Conservation (phyloP, 2,797 vertebrate genomes). For the Buphagus erythrorhynchus region DNA sequence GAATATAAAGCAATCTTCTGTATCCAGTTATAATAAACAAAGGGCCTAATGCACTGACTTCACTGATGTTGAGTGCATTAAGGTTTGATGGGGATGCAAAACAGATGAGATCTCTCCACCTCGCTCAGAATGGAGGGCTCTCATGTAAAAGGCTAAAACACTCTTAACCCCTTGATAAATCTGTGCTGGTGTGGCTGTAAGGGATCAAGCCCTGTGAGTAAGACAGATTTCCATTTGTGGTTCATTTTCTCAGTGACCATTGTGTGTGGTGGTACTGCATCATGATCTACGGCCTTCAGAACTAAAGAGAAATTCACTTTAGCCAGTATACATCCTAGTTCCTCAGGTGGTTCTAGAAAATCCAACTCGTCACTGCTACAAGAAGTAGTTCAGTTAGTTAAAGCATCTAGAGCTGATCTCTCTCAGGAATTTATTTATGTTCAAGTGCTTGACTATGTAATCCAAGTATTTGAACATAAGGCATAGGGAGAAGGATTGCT, state of each 20-base stretch:
- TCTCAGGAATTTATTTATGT: neutral
- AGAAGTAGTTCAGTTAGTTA: neutral
- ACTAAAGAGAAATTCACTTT: neutral
- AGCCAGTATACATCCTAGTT: accelerated
- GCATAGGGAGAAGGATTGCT: accelerated
- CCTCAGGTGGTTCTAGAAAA: neutral
- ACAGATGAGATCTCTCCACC: accelerated
- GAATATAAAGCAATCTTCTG: neutral
- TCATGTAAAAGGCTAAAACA: neutral
- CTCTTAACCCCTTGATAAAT: neutral
- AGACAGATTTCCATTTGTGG: accelerated
- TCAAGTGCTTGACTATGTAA: neutral
- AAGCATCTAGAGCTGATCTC: neutral
- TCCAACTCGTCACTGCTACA: neutral
- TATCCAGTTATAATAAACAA: neutral
- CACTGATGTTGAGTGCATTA: neutral
- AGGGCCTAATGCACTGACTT: neutral
- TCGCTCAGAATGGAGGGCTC: accelerated
- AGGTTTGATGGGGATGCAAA: neutral
- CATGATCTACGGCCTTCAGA: neutral
- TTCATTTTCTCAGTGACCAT: neutral
- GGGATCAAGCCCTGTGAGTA: neutral
- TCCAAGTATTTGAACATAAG: neutral
- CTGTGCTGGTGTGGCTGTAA: neutral
- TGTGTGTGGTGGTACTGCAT: neutral